Evolutionary conservation across 2,113 vertebrate genomes (phyloP), one percentile per base, ranked within the genome.

Genomic region (Dipodomys merriami): DNA sequence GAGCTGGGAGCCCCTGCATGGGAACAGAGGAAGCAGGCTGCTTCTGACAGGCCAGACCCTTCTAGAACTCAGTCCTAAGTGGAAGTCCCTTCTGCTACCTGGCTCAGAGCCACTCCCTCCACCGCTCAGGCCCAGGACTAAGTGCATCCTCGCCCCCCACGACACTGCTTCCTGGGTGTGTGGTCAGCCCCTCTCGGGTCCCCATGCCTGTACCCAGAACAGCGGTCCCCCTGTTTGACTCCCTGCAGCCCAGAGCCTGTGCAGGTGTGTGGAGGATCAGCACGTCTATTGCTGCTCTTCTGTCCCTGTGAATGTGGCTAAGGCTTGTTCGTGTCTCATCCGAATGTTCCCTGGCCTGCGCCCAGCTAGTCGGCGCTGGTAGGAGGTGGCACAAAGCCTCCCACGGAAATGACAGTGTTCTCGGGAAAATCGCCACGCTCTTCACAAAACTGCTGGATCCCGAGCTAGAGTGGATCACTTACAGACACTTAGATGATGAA

Each of bases 401-500:
- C 93, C 83, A 90, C 79, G 92, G 78, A 94, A 96, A 93, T 84
- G 72, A 72, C n/a, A 95, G 94, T 90, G 73, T 60, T 82, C 33
- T 83, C 57, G 53, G 27, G 71, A 95, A 94, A 88, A 65, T 84
- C 71, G 29, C 65, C 39, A 91, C 67, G 80, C 78, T 89, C 80
- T 94, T 72, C 80, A 65, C 83, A 90, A 93, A 93, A 88, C 67
- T 46, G 46, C 80, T 94, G 83, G 91, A 88, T 94, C 69, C 68
- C 13, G 87, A 62, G n/a, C 49, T 64, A 73, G 23, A 87, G 46
- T 68, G 76, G 83, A 67, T 94, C 44, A 94, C 77, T 95, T 88
- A 76, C 86, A 88, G 74, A 80, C 71, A 86, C 80, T 88, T 83
- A 76, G 39, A 92, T 60, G 53, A 85, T 13, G 64, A 86, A 88